Base-by-base conservation (phyloP, 2,797 vertebrate genomes). In the Enteromius viviparus region DNA sequence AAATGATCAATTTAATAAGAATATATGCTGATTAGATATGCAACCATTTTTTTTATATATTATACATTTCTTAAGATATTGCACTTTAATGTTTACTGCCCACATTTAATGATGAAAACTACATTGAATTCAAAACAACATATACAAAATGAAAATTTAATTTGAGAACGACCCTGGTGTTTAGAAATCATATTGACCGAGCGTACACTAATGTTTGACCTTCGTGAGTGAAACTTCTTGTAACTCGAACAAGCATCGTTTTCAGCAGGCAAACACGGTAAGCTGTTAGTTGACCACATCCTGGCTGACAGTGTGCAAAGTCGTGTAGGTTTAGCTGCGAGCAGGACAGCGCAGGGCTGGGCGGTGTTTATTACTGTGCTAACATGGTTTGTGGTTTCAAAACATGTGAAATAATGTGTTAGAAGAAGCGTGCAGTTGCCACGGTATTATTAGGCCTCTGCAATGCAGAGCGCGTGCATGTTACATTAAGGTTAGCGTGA, bases 311-410 rank as follows among this genome's bases (percentile, higher is more conserved):
- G 76, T 76, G 29, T 62, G 75, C 23, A 82, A 14, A 84, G 79
- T 34, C 42, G 42, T 60, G 62, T 84, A 82, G 72, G 32, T 76
- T 82, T 76, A 68, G 81, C 49, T 81, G 81, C 37, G 45, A 69
- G 72, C 66, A 85, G 70, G 84, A 82, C 84, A 82, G 75, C 37
- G 21, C 75, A 80, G 75, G 78, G 75, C 72, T 84, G 70, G 32
- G 76, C 14, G 47, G 84, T 81, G 82, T 89, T 87, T 85, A 87
- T 87, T 85, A 85, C 80, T 26, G 82, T 47, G 82, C 79, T 81
- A 80, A 84, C 76, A 78, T 60, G 84, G 84, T 84, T 80, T 79
- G 81, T 10, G 83, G 79, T 70, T 80, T 74, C 6, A 7, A 82
- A 82, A 77, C 83, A 65, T 62, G 81, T 1, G 26, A 64, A 76